Base-by-base conservation (phyloP, 2,888 invertebrate genomes). In the Barypeithes pellucidus region DNA sequence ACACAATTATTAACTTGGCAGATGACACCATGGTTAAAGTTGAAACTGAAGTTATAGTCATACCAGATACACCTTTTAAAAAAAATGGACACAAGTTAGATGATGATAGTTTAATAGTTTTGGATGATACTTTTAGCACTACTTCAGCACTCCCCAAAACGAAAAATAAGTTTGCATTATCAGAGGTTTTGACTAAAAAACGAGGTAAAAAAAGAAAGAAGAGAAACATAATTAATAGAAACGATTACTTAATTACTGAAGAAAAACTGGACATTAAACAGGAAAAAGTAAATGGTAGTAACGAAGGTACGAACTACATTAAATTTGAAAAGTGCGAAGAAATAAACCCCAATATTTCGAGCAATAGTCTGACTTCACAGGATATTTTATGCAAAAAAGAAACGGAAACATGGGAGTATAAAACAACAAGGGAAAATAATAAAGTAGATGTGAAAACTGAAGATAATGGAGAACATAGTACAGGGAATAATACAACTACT, bases 51-150 rank as follows among this genome's bases (percentile, higher is more conserved):
- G 24, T 60, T 43, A 41, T 60, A 60, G 22, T 60, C 9, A 39
- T 39, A 12, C 61, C 61, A 41, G 61, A 41, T 11, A 45, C 43
- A 2, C 41, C 61, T 16, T 11, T 43, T 29, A 45, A 18, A 61
- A 41, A 9, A 20, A 41, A 14, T 14, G 1, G n/a, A 2, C 8
- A 24, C 29, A 61, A 18, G 3, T 7, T 16, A 41, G 9, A 20
- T 22, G 18, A 43, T 14, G 9, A 18, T 20, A 41, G 16, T 29
- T 2, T n/a, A 9, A 41, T 43, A 14, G 24, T 14, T 12, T 18
- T 57, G 14, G 33, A 18, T 57, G 33, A 33, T 33, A 57, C 54
- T 0, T n/a, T 29, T 14, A 29, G 5, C 1, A 52, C 29, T 8
- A 52, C 14, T 8, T 18, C 54, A 9, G 8, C 3, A 9, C 0